Base-by-base conservation (phyloP, 1,140 invertebrate genomes). In the Lepidurus couesii region DNA sequence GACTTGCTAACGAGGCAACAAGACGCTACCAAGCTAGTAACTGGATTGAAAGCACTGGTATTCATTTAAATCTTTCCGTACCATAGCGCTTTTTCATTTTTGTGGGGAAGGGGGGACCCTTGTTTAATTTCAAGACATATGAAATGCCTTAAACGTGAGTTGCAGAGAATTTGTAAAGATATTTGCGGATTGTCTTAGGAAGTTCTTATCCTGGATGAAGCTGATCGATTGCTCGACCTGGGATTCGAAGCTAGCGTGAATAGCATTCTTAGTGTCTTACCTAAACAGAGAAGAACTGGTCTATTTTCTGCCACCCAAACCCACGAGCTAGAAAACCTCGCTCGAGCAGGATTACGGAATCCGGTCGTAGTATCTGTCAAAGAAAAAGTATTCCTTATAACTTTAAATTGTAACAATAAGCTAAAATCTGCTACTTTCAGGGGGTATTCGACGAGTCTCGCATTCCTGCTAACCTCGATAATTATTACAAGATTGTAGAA, bases 301-400 rank as follows among this genome's bases (percentile, higher is more conserved):
- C 87, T 99, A 24, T 99, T 99, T 86, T 99, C 97, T 42, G 98
- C 98, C 7, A 99, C 98, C 21, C 97, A 99, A 86, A 98, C 97
- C 0, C 95, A 95, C 84, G 94, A 99, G 86, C 87, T 99, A 1
- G 90, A 95, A 80, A 91, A 95, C 80, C 86, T 99, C 21, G 93
- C 98, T 45, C 87, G 96, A 83, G 97, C 97, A 13, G 98, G 97
- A 2, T 85, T 99, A 1, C 86, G 98, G 82, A 99, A 99, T 88
- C 97, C 98, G 26, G 92, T 98, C 0, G 84, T 94, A 4, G 91
- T 99, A 34, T 90, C 91, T 47, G 95, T 99, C 0, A 95, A 94
- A 84, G 94, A 97, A 83, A 96, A 96, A 84, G 81, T 82, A 77
- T 24, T 77, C 34, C 74, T 80, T 45, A 44, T 74, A 9, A 80